These are phyloP conservation scores for Pedetes capensis DNA, from an alignment of 2,113 vertebrate species.

Conservation along the genomic window DNA sequence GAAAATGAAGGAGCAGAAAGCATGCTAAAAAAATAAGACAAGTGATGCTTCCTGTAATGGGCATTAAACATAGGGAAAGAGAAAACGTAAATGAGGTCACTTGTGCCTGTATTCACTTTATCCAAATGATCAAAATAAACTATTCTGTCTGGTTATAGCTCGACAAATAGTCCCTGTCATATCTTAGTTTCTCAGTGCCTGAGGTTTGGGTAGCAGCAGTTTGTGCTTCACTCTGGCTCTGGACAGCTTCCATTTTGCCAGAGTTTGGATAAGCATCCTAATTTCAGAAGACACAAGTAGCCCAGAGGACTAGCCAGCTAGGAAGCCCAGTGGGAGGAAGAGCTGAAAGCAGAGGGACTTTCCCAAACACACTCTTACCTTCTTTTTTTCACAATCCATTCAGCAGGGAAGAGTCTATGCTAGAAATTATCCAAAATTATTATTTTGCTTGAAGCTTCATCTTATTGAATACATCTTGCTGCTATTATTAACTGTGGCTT, in stretches of 20 bases:
- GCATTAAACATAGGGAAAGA: neutral
- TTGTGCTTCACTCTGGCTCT: neutral
- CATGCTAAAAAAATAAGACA: neutral
- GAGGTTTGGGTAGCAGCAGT: neutral
- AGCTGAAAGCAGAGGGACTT: neutral
- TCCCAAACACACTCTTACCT: neutral
- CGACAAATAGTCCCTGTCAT: neutral
- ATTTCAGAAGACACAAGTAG: neutral
- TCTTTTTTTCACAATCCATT: neutral
- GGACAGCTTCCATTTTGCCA: neutral
- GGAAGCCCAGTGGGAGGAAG: neutral
- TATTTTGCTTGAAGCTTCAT: conserved; percentile 8
- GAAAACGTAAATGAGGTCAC: neutral
- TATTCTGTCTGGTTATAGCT: neutral
- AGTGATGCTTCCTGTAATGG: neutral
- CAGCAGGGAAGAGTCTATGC: neutral
- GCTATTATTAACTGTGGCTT: neutral
- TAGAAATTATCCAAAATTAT: neutral
- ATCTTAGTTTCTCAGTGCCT: neutral
- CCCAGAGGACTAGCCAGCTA: neutral
- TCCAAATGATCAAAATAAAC: neutral
- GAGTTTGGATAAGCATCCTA: neutral
- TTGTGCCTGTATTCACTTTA: neutral
- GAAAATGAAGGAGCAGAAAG: conserved; percentile 14
- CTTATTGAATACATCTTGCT: conserved; percentile 1